phyloP scores from a whole-genome alignment of 2,113 vertebrate species.

The Macrotis lagotis region DNA sequence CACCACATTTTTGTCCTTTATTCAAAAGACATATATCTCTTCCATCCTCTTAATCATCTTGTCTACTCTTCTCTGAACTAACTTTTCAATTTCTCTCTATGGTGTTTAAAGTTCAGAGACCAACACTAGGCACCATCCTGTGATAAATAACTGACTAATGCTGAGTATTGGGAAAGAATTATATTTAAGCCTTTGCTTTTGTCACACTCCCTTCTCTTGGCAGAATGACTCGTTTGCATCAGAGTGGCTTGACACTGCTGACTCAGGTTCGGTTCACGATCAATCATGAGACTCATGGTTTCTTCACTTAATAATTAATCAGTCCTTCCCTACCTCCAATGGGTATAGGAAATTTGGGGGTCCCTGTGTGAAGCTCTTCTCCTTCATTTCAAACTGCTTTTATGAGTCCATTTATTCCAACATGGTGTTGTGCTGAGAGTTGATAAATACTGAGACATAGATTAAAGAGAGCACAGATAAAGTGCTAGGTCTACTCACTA shows the following conservation, averaged over 20 bases:
- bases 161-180: not conserved
- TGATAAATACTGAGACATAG: not conserved
- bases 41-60: not conserved
- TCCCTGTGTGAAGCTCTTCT: not conserved
- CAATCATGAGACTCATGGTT: not conserved
- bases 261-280: not conserved
- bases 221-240: not conserved
- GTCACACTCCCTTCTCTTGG: not conserved
- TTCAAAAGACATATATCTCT: not conserved
- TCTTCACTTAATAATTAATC: not conserved
- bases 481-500: not conserved
- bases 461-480: not conserved
- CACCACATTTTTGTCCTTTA: not conserved
- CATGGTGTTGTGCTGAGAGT: not conserved
- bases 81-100: not conserved
- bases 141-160: not conserved
- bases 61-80: not conserved
- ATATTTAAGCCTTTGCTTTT: not conserved
- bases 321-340: not conserved
- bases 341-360: not conserved
- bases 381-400: not conserved
- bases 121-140: not conserved
- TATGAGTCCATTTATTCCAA: not conserved
- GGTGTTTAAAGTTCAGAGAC: not conserved
- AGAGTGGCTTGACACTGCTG: not conserved